These are phyloP conservation scores for Prinia subflava DNA, from an alignment of 2,113 vertebrate species.

Conservation along the genomic window DNA sequence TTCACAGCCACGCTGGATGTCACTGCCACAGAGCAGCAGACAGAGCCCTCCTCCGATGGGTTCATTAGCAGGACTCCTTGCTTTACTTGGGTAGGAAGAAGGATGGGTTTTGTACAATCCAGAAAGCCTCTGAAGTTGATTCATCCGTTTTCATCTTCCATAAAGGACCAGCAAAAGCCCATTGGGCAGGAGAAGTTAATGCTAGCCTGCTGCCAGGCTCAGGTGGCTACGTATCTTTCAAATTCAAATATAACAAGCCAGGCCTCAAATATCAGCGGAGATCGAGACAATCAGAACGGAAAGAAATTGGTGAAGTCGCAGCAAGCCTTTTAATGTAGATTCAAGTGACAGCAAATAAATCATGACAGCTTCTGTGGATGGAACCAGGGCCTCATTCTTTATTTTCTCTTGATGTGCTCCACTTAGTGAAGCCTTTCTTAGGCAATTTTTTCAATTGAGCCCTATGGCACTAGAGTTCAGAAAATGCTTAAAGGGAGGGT, in stretches of 20 bases:
- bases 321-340: constrained; percentile 37
- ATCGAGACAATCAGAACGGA: not conserved
- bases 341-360: constrained; percentile 45
- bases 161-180: constrained; percentile 25
- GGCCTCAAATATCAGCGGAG: constrained; percentile 21
- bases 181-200: not conserved
- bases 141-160: constrained; percentile 40
- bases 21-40: not conserved
- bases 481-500: not conserved
- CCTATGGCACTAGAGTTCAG: not conserved
- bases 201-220: not conserved
- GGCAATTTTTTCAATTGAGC: not conserved
- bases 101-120: not conserved
- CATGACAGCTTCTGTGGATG: constrained; percentile 10
- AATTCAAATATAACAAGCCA: constrained; percentile 45
- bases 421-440: not conserved
- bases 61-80: constrained; percentile 14
- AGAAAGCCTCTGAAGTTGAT: constrained; percentile 39
- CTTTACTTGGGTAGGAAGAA: constrained; percentile 15
- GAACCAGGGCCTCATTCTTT: constrained; percentile 6
- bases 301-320: constrained; percentile 1
- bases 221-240: constrained; percentile 10
- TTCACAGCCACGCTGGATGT: not conserved
- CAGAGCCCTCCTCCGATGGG: not conserved
- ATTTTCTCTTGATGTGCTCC: constrained; percentile 29